Evolutionary conservation across 2,888 invertebrate genomes (phyloP), one percentile per base, ranked within the genome.

Genomic region (Cryptus armator): DNA sequence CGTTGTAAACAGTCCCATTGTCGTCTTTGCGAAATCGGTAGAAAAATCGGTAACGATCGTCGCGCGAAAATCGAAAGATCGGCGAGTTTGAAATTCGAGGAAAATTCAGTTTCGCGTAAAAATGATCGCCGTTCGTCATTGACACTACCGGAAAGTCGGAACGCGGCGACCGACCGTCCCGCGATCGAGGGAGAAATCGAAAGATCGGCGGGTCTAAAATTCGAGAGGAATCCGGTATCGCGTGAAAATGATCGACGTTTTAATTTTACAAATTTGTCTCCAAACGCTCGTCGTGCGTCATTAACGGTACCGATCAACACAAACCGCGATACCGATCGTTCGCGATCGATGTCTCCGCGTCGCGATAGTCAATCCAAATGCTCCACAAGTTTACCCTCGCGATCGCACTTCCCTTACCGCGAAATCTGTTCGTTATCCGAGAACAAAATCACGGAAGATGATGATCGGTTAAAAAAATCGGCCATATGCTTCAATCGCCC

Each of bases 361-460:
- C 24, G n/a, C 10, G 44, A 46, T 46, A 12, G 62, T 53, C 12
- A 66, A 29, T 16, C 29, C 10, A 51, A 44, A 32, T 43, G 29
- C 48, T 81, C 84, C 29, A 68, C 67, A 3, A 84, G 81, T 46
- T 19, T 71, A 3, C 77, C 84, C 10, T 10, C 80, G 14, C 29
- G 62, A 7, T 29, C 51, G 10, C 56, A 29, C 43, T 44, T 51
- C 24, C 29, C 37, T 12, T 14, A 66, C 32, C 72, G 75, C 5
- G 75, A 64, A 12, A 19, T 12, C 37, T 53, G 10, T 14, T 64
- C 7, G 14, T 29, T 29, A 9, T 10, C 59, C 14, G 32, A 3
- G 14, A 32, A 29, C n/a, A 62, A 5, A 7, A 4, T 29, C 32
- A 14, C 59, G 14, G 59, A 32, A 2, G 14, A 29, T 14, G 59